Conservation (phyloP, 2,113 vertebrate species). For the Monarcha castaneiventris region DNA sequence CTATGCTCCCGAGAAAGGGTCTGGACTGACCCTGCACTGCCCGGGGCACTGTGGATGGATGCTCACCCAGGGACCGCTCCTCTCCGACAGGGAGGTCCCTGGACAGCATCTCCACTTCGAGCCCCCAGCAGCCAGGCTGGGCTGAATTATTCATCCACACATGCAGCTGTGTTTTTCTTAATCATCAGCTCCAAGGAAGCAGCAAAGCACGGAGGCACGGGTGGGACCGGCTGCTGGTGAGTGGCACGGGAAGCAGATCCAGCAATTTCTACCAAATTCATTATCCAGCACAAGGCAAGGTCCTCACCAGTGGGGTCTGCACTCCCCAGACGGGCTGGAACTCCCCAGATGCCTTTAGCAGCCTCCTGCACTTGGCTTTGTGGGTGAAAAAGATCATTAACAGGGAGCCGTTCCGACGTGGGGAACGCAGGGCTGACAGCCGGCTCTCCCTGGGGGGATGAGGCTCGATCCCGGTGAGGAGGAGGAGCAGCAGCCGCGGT, state of each 20-base stretch:
- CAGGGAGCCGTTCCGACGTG: background rate
- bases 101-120: rapidly evolving
- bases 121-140: background rate
- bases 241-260: background rate
- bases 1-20: background rate
- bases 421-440: background rate
- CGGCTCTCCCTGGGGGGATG: rapidly evolving
- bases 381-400: rapidly evolving
- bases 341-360: background rate
- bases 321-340: too few relatives aligned
- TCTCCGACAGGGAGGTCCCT: background rate
- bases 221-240: background rate
- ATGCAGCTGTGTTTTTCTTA: background rate
- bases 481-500: rapidly evolving
- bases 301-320: rapidly evolving
- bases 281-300: rapidly evolving
- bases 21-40: background rate
- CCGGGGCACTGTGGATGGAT: rapidly evolving
- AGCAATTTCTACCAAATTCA: background rate
- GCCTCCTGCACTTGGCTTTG: background rate
- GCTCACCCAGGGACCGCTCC: background rate
- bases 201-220: rapidly evolving
- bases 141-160: background rate
- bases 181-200: background rate
- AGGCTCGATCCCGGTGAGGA: rapidly evolving